Evolutionary conservation across 2,113 vertebrate species (phyloP).

Genomic region (Labeo rohita): DNA sequence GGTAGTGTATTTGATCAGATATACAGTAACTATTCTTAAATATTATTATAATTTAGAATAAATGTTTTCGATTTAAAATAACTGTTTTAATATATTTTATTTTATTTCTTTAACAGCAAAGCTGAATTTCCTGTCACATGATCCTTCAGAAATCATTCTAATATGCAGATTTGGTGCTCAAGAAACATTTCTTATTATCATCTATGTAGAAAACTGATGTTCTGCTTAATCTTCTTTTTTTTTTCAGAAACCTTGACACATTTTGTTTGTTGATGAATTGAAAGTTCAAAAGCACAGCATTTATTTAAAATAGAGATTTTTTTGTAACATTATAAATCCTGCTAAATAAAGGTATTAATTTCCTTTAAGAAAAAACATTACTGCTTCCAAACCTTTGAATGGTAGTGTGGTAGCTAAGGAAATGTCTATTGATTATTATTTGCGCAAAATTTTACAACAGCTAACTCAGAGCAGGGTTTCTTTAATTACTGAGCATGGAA

Average conservation of each 20-base stretch:
- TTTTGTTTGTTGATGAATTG: neutral
- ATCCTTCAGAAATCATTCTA: neutral
- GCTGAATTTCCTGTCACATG: neutral
- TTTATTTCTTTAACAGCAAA: neutral
- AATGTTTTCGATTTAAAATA: neutral
- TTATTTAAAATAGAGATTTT: neutral
- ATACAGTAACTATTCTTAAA: neutral
- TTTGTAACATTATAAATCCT: neutral
- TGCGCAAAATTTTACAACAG: neutral
- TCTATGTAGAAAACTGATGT: neutral
- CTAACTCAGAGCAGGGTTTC: neutral
- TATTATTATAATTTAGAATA: neutral
- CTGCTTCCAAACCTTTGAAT: neutral
- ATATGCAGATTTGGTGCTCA: neutral
- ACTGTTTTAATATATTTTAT: neutral
- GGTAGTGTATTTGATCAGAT: neutral
- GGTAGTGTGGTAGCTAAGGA: neutral
- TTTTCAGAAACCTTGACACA: neutral
- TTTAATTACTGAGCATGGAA: neutral
- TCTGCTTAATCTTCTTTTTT: neutral
- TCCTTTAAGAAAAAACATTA: neutral
- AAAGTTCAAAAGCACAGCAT: neutral
- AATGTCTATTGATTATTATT: neutral
- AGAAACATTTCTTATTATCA: neutral
- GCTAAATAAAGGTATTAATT: neutral